Evolutionary conservation across 1,140 invertebrate species (phyloP).

Genomic region (Panagrolaimus sp.): DNA sequence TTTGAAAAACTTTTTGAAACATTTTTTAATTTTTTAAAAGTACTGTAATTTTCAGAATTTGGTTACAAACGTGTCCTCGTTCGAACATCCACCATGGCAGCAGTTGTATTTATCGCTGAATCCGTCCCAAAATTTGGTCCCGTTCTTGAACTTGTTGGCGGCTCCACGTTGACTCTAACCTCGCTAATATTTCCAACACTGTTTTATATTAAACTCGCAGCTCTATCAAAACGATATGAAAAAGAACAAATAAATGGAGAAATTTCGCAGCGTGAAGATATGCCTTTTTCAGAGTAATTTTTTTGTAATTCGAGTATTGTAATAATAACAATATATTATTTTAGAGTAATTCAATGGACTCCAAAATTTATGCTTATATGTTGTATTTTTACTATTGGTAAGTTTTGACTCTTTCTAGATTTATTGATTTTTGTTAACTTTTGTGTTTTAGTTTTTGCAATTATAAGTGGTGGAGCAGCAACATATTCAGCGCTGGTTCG

Average conservation of each 20-base stretch:
- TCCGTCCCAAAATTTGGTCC: constrained; percentile 77
- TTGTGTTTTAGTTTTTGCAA: constrained; percentile 34
- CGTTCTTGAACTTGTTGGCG: constrained; percentile 79
- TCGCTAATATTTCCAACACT: constrained; percentile 58
- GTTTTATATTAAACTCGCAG: constrained; percentile 57
- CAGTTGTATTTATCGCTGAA: constrained; percentile 73
- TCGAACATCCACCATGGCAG: constrained; percentile 66
- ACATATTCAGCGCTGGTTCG: constrained; percentile 51
- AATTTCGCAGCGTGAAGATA: constrained; percentile 18
- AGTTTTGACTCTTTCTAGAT: constrained; percentile 16
- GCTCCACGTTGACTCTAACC: constrained; percentile 69
- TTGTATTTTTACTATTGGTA: not conserved
- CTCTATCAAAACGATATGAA: constrained; percentile 23
- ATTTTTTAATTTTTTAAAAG: too few relatives aligned
- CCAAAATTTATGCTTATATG: not conserved
- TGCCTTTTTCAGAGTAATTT: constrained; percentile 13
- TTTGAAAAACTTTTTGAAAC: too few relatives aligned
- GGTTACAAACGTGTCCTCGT: constrained; percentile 70
- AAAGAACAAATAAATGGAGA: constrained; percentile 17
- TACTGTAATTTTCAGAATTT: constrained; percentile 68
- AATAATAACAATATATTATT: constrained; percentile 8
- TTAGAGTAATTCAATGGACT: not conserved
- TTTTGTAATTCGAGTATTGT: constrained; percentile 1
- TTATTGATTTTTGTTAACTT: not conserved
- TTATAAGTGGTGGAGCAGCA: constrained; percentile 44